Conservation (phyloP, 2,113 vertebrate species). For the Semnornis frantzii region DNA sequence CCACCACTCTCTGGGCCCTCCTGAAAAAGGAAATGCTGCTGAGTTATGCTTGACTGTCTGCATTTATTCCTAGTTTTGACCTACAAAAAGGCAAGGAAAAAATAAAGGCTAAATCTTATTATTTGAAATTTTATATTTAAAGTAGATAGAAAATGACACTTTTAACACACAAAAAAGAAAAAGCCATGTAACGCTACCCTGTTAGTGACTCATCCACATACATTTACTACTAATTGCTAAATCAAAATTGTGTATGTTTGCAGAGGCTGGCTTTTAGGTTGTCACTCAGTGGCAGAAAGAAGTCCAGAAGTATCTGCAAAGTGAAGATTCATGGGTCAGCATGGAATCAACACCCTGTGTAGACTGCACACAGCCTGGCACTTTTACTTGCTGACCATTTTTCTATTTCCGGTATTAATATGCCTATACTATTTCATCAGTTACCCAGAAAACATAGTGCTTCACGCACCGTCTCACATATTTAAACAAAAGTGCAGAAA, state of each 20-base stretch:
- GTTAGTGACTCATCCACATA: not conserved
- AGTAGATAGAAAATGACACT: constrained; percentile 20
- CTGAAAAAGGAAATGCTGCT: not conserved
- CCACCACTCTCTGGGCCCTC: no score
- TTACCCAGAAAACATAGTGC: not conserved
- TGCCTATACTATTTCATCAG: not conserved
- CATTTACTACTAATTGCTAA: not conserved
- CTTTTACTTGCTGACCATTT: not conserved
- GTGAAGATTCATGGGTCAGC: not conserved
- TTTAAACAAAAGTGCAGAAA: not conserved
- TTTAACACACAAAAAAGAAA: not conserved
- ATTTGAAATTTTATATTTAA: not conserved
- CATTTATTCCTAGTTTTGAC: not conserved
- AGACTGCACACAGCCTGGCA: not conserved
- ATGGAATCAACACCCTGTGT: not conserved
- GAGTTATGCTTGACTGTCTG: not conserved
- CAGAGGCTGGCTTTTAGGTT: not conserved
- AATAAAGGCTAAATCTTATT: not conserved
- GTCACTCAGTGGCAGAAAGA: not conserved
- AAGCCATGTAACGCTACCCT: not conserved
- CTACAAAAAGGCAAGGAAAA: not conserved
- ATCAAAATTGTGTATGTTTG: not conserved
- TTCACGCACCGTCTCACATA: not conserved
- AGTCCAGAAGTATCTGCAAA: not conserved
- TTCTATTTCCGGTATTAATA: not conserved